These are phyloP conservation scores for Shinisaurus crocodilurus DNA, from an alignment of 2,113 vertebrate genomes.

Conservation along the genomic window DNA sequence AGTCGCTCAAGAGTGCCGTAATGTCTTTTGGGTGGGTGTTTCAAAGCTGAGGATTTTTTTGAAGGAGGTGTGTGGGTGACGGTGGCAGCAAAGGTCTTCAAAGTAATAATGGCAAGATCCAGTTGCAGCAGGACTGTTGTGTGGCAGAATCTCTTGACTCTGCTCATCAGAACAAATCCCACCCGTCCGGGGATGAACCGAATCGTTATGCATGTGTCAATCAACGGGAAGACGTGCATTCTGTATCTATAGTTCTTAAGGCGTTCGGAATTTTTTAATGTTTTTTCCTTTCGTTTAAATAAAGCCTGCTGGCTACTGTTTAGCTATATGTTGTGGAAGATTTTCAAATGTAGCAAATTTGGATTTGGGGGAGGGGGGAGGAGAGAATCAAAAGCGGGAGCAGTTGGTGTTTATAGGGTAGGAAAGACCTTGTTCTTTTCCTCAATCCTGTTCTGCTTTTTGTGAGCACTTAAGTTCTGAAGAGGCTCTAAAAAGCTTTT, in stretches of 20 bases:
- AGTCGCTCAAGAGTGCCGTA: conserved; percentile 22
- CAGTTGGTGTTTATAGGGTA: conserved; percentile 41
- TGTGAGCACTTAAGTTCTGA: conserved; percentile 62
- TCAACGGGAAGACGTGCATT: conserved; percentile 97
- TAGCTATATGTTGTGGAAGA: conserved; percentile 76
- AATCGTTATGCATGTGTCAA: conserved; percentile 93
- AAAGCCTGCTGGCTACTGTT: conserved; percentile 78
- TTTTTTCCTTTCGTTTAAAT: conserved; percentile 41
- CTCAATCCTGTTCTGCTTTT: conserved; percentile 62
- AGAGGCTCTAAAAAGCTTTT: conserved; percentile 52
- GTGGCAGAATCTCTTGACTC: conserved; percentile 48
- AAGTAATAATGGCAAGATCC: conserved; percentile 28
- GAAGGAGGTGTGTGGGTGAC: neutral
- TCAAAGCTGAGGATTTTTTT: conserved; percentile 27
- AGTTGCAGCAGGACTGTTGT: conserved; percentile 54
- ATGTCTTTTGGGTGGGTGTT: conserved; percentile 15
- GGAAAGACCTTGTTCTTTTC: conserved; percentile 43
- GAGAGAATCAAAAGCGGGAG: conserved; percentile 41
- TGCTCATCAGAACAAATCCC: conserved; percentile 59
- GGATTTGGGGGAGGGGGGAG: conserved; percentile 19
- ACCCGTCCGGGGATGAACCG: conserved; percentile 65
- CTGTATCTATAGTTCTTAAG: conserved; percentile 85
- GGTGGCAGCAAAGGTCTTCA: neutral
- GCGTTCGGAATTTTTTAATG: conserved; percentile 67
- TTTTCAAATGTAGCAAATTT: conserved; percentile 77